Conservation (phyloP, 2,888 invertebrate species). For the Spisula solida region DNA sequence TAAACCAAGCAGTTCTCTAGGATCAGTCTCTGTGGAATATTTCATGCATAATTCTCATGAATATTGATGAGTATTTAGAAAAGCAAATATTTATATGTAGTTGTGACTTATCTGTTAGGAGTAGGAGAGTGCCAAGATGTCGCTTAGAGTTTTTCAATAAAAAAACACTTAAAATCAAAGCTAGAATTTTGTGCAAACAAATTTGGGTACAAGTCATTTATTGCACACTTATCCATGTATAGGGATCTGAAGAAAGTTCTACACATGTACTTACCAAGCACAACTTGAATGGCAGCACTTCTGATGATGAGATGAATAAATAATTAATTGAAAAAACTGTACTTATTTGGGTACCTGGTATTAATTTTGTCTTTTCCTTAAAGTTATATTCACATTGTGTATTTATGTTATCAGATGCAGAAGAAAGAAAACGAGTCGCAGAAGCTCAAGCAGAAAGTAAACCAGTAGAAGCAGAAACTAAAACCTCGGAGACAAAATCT, state of each 20-base stretch:
- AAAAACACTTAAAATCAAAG: background rate
- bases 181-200: background rate
- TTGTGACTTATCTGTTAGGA: slow-evolving; percentile 1
- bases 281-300: too few species aligned
- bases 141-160: background rate
- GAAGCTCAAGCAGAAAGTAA: slow-evolving; percentile 40
- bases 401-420: slow-evolving; percentile 57
- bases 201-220: too few species aligned
- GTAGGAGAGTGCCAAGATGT: background rate
- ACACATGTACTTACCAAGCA: too few species aligned
- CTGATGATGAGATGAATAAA: too few species aligned
- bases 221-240: too few species aligned
- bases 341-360: too few species aligned
- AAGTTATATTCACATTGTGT: too few species aligned
- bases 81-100: background rate
- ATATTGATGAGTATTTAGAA: slow-evolving; percentile 7
- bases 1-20: background rate
- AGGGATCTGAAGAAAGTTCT: too few species aligned
- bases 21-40: background rate
- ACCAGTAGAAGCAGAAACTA: slow-evolving; percentile 15
- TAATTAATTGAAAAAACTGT: too few species aligned
- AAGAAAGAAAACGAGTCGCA: slow-evolving; percentile 65
- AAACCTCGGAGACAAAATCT: slow-evolving; percentile 43
- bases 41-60: slow-evolving; percentile 16
- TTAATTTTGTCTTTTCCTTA: too few species aligned